phyloP scores from a whole-genome alignment of 2,888 invertebrate genomes.

The Acholoe squamosa region DNA sequence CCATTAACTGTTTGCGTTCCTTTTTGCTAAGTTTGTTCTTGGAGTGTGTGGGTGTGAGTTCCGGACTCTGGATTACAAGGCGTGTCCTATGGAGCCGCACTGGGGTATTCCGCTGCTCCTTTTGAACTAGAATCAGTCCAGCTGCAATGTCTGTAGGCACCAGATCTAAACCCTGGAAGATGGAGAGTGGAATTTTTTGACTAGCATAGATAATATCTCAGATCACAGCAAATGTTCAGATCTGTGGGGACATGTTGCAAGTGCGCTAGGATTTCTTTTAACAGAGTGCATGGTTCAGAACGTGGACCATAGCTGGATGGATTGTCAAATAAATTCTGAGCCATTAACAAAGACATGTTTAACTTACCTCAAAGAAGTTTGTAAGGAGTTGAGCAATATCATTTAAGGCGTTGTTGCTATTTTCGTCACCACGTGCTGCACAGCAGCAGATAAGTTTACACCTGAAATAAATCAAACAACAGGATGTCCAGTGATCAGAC shows the following conservation, averaged over 20 bases:
- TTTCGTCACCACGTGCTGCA: conserved; percentile 75
- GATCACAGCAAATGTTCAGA: no score
- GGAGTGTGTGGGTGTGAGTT: background rate
- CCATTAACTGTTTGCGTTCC: background rate
- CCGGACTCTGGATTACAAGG: background rate
- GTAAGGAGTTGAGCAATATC: conserved; percentile 88
- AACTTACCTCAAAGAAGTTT: conserved; percentile 87
- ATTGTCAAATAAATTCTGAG: no score
- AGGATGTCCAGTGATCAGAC: no score
- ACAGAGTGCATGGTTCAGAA: no score
- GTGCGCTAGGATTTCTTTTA: no score
- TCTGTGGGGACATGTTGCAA: no score
- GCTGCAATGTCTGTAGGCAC: conserved; percentile 95
- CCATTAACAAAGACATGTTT: no score
- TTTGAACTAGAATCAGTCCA: conserved; percentile 90
- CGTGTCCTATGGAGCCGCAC: background rate
- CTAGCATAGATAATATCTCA: no score
- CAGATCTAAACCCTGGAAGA: conserved; percentile 89
- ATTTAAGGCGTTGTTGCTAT: conserved; percentile 79
- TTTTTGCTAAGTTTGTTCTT: background rate
- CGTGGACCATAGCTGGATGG: no score
- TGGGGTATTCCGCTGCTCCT: conserved; percentile 73
- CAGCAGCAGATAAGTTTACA: conserved; percentile 79
- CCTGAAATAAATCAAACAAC: conserved; percentile 57
- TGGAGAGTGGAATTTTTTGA: no score